Evolutionary conservation across 2,113 vertebrate species (phyloP).

Genomic region (Dendrocopos noguchii): DNA sequence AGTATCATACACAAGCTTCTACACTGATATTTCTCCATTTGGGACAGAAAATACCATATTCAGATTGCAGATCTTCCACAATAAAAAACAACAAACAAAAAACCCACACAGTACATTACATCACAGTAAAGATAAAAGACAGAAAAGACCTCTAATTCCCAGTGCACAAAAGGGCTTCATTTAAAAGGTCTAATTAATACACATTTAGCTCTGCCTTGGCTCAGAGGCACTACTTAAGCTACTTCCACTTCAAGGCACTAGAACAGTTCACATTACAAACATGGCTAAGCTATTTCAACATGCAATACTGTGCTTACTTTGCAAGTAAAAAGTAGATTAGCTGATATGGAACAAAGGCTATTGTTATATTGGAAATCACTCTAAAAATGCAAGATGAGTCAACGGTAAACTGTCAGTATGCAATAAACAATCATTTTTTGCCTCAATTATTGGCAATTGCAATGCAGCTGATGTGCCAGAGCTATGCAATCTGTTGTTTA

Average conservation of each 20-base stretch:
- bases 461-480: background rate
- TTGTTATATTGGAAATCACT: background rate
- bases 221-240: background rate
- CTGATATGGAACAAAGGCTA: background rate
- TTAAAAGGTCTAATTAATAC: background rate
- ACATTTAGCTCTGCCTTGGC: background rate
- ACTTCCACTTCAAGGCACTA: background rate
- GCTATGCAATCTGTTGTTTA: background rate
- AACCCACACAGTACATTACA: background rate
- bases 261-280: background rate
- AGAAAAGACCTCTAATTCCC: background rate
- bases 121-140: background rate
- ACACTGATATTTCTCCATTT: background rate
- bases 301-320: background rate
- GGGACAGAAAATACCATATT: background rate
- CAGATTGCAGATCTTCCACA: background rate
- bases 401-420: background rate
- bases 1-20: background rate
- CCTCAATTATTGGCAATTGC: background rate
- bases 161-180: background rate
- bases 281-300: background rate
- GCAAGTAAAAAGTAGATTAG: background rate
- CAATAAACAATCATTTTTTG: background rate
- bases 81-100: background rate
- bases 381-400: background rate